Conservation (phyloP, 2,888 invertebrate genomes). For the Uloborus plumipes region DNA sequence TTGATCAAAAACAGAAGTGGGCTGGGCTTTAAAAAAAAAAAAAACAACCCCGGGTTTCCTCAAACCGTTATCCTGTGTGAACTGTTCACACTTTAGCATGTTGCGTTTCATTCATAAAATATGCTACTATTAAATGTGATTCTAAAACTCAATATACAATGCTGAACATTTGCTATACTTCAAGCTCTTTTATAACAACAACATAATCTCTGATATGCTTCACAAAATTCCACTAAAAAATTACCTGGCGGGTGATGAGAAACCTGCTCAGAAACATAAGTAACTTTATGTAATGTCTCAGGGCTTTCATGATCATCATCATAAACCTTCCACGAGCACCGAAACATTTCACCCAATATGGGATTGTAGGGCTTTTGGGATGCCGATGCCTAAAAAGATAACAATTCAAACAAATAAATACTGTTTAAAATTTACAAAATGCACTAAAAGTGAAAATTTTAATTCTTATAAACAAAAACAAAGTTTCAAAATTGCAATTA, state of each 20-base stretch:
- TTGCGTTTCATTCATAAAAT: neutral
- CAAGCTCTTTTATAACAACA: neutral
- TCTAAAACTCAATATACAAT: neutral
- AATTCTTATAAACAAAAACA: neutral
- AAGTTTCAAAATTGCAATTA: neutral
- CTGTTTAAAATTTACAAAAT: neutral
- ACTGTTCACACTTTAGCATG: no score
- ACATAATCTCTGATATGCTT: no score
- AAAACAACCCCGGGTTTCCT: no score
- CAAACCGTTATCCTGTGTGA: no score
- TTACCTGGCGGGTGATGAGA: conserved; percentile 98
- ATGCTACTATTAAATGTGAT: neutral
- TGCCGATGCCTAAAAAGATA: conserved; percentile 64
- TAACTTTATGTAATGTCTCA: conserved; percentile 78
- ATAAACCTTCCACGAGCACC: conserved; percentile 73
- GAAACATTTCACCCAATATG: conserved; percentile 75
- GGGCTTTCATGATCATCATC: conserved; percentile 31
- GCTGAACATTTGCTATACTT: neutral
- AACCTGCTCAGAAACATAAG: conserved; percentile 97
- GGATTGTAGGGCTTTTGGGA: conserved; percentile 76
- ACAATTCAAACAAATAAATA: neutral
- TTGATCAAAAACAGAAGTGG: no score
- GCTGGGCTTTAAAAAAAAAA: no score
- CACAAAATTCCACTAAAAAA: neutral
- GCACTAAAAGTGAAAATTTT: neutral